Evolutionary conservation across 2,113 vertebrate species (phyloP), one percentile per base, ranked within the genome.

Genomic region (Cichladusa arquata): DNA sequence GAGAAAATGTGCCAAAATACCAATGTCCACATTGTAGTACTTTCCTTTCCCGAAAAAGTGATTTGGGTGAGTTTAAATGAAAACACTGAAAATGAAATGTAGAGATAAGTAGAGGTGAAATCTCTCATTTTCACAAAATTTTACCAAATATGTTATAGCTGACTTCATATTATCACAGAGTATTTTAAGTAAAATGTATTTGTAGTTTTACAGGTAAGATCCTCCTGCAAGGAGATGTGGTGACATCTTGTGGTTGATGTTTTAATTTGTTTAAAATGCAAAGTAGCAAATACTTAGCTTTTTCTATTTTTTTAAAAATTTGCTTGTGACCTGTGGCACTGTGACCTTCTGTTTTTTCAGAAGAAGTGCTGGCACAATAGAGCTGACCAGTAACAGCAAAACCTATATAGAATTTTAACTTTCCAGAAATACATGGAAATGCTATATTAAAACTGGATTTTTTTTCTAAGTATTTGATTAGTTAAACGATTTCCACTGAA

Each of bases 31-130:
- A 92, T 1, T 98, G 97, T 6, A 54, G 65, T 45, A 33, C 93
- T 3, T 2, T 81, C 61, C 95, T 97, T 7, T 84, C 96, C 5
- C 34, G 85, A 82, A 98, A 98, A 94, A 97, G 96, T 16, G 97
- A 98, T 86, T 81, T 98, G 85, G 67, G 97, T 98, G 93, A 98
- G 97, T 97, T 69, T 38, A 60, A 64, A 58, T n/a, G 45, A 28
- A 44, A 60, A 61, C 13, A 31, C 0, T 29, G 13, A 60, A 72
- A 51, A 16, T 38, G 0, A 81, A 92, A 84, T 31, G 2, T 18
- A 8, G 33, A 57, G 14, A 28, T 54, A 44, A 72, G 65, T 58
- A 61, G n/a, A 54, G 24, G 40, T 50, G 23, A 84, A 65, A n/a
- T 67, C 23, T 64, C 33, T 74, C 4, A 11, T 92, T 84, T 47